A percentile compares a stretch with the other conserved stretches of the same genome.
Conservation (phyloP, 1,140 invertebrate genomes). For the Melanaphis sacchari region DNA sequence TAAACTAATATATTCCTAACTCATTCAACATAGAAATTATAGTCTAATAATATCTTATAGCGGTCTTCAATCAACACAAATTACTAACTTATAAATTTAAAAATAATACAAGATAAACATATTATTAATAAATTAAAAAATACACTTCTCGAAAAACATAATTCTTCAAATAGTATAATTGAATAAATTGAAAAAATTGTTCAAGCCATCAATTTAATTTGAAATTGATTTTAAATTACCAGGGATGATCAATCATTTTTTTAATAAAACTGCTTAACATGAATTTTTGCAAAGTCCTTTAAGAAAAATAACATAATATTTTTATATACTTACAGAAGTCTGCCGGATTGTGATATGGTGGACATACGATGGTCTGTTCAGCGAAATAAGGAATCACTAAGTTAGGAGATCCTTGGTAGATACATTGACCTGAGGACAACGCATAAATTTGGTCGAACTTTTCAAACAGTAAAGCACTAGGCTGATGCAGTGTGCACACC, state of each 20-base stretch:
- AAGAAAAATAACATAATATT: background rate
- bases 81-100: too few relatives aligned
- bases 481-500: slow-evolving; percentile 76
- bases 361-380: slow-evolving; percentile 68
- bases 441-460: slow-evolving; percentile 75
- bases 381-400: slow-evolving; percentile 70
- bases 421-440: slow-evolving; percentile 70
- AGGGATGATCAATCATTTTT: too few relatives aligned
- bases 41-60: background rate
- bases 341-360: slow-evolving; percentile 73
- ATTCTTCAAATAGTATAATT: too few relatives aligned
- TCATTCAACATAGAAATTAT: background rate
- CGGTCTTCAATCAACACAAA: too few relatives aligned
- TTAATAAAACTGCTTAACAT: too few relatives aligned
- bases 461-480: slow-evolving; percentile 73
- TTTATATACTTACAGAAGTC: slow-evolving; percentile 68
- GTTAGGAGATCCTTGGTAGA: slow-evolving; percentile 68
- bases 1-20: background rate
- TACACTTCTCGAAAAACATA: too few relatives aligned
- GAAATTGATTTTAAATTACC: too few relatives aligned
- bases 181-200: too few relatives aligned
- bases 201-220: too few relatives aligned
- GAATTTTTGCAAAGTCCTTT: too few relatives aligned
- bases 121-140: too few relatives aligned
- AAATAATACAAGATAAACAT: too few relatives aligned